These are phyloP conservation scores for Lagopus muta DNA, from an alignment of 2,113 vertebrate genomes.

Conservation along the genomic window DNA sequence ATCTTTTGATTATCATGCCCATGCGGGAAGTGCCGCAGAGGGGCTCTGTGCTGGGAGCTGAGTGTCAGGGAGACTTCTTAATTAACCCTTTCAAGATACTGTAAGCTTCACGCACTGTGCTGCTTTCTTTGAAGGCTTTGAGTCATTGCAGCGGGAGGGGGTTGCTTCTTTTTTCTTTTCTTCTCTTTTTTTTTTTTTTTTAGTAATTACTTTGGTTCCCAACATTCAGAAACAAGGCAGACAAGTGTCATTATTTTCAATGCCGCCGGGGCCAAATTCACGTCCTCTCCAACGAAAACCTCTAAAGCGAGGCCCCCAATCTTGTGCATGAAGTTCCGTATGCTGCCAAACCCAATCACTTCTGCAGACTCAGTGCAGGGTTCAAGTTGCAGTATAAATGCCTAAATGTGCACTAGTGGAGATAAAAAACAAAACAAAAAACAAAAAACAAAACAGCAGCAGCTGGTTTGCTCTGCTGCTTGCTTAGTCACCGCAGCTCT, in stretches of 20 bases:
- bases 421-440: not conserved
- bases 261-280: not conserved
- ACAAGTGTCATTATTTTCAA: not conserved
- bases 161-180: not conserved
- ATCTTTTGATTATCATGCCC: constrained; percentile 47
- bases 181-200: not conserved
- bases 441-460: constrained; percentile 16
- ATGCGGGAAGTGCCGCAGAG: not conserved
- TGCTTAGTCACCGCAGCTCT: constrained; percentile 71
- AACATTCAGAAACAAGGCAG: not conserved
- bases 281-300: not conserved
- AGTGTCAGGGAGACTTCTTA: constrained; percentile 17
- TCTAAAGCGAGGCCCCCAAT: not conserved
- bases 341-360: constrained; percentile 26
- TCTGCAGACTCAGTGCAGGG: constrained; percentile 60
- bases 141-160: not conserved
- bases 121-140: not conserved
- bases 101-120: not conserved
- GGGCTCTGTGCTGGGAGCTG: constrained; percentile 3
- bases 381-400: constrained; percentile 65
- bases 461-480: constrained; percentile 43
- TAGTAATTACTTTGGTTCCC: not conserved
- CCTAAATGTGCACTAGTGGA: constrained; percentile 67
- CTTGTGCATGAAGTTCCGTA: not conserved
- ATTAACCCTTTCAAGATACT: constrained; percentile 40